Conservation (phyloP, 1,140 invertebrate genomes). For the Drosophila busckii region DNA sequence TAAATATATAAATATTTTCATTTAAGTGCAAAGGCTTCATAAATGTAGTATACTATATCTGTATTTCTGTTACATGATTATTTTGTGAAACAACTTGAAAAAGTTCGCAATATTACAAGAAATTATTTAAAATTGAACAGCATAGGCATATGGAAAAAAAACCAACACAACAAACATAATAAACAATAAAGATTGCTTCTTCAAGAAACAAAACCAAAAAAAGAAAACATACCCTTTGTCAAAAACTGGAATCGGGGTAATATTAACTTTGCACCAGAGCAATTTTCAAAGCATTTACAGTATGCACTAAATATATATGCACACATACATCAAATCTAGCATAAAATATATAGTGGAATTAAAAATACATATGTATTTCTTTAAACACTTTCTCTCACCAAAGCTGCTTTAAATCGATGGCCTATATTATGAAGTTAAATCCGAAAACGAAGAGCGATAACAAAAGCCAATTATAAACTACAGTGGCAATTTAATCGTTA, state of each 20-base stretch:
- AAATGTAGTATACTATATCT: slow-evolving; percentile 43
- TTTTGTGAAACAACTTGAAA: slow-evolving; percentile 55
- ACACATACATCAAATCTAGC: slow-evolving; percentile 27
- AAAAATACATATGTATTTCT: slow-evolving; percentile 26
- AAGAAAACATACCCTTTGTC: slow-evolving; percentile 26
- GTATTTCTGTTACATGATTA: slow-evolving; percentile 54
- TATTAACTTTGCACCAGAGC: background rate
- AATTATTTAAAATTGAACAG: slow-evolving; percentile 2
- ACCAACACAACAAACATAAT: slow-evolving; percentile 13
- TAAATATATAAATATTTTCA: slow-evolving; percentile 53
- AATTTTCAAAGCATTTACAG: background rate
- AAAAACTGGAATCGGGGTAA: background rate
- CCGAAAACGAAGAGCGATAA: slow-evolving; percentile 25
- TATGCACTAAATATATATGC: slow-evolving; percentile 10
- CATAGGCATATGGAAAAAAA: slow-evolving; percentile 26
- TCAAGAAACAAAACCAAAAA: slow-evolving; percentile 46
- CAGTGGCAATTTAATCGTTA: slow-evolving; percentile 28
- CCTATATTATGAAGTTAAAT: slow-evolving; percentile 33
- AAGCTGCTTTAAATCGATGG: slow-evolving; percentile 60
- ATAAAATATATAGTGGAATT: slow-evolving; percentile 20
- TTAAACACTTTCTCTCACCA: slow-evolving; percentile 60
- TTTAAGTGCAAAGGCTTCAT: slow-evolving; percentile 62
- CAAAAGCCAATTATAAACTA: slow-evolving; percentile 16
- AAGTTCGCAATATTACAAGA: slow-evolving; percentile 29
- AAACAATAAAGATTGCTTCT: slow-evolving; percentile 52